A percentile compares a stretch with the other conserved stretches of the same genome.
Conservation (phyloP, 1,140 invertebrate genomes). For the Ericerus pela region DNA sequence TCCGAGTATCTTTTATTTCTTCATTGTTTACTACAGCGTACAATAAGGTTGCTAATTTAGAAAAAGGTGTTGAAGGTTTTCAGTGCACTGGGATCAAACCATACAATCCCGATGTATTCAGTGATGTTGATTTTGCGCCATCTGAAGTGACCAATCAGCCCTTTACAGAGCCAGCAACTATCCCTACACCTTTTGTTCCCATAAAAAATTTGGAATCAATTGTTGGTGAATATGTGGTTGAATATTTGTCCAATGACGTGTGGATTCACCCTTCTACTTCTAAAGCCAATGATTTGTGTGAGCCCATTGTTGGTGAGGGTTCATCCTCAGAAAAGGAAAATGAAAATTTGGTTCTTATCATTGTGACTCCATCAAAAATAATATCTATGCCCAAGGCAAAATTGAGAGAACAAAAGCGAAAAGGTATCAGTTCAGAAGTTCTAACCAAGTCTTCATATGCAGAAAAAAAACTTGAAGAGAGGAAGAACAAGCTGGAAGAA, state of each 20-base stretch:
- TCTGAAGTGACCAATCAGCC: constrained; percentile 26
- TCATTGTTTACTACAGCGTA: neutral
- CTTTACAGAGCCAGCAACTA: neutral
- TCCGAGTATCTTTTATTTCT: neutral
- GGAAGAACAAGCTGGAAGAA: too few relatives aligned
- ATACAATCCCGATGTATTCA: constrained; percentile 28
- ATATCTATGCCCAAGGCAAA: neutral
- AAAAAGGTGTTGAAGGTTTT: neutral
- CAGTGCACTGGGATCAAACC: constrained; percentile 26
- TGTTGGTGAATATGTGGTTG: neutral
- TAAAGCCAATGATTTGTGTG: neutral
- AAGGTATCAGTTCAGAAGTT: neutral
- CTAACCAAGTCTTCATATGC: neutral
- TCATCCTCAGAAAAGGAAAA: neutral
- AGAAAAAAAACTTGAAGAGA: too few relatives aligned
- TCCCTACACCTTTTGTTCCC: neutral
- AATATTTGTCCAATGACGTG: neutral
- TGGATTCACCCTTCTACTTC: neutral
- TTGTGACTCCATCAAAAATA: neutral
- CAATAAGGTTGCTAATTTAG: neutral
- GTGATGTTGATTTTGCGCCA: constrained; percentile 28
- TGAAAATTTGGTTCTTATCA: neutral
- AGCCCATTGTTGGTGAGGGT: neutral
- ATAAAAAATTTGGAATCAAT: neutral
- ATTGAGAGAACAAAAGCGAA: neutral